phyloP scores from a whole-genome alignment of 2,113 vertebrate species.

The Ochotona curzoniae region DNA sequence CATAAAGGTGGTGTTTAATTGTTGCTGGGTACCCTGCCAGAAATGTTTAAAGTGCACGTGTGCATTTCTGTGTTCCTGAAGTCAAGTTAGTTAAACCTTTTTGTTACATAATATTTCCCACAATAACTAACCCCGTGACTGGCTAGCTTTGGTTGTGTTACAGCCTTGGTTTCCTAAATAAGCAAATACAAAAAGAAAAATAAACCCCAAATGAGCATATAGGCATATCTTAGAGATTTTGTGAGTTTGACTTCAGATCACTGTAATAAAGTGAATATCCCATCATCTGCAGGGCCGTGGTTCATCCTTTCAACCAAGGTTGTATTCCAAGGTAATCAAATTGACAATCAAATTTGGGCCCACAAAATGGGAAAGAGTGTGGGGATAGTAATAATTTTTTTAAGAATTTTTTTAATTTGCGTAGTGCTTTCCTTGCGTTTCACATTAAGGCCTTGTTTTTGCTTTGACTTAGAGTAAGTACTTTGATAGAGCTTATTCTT shows the following conservation, averaged over 20 bases:
- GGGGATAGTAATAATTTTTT: constrained; percentile 62
- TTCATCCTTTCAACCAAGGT: constrained; percentile 88
- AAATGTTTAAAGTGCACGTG: no score
- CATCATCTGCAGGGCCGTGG: constrained; percentile 89
- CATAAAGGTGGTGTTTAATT: no score
- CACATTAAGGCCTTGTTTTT: constrained; percentile 78
- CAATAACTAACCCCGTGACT: not conserved
- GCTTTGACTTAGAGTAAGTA: constrained; percentile 78
- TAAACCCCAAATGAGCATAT: no score
- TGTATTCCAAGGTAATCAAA: constrained; percentile 81
- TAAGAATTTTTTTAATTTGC: constrained; percentile 77
- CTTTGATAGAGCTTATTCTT: constrained; percentile 71
- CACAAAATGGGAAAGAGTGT: constrained; percentile 64
- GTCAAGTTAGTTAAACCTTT: not conserved
- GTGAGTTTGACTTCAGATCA: no score
- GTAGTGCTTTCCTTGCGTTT: constrained; percentile 58
- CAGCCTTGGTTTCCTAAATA: constrained; percentile 1
- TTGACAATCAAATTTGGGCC: constrained; percentile 76
- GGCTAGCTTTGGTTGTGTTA: not conserved
- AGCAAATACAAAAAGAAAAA: not conserved
- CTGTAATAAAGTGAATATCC: not conserved
- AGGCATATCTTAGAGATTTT: no score
- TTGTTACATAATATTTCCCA: not conserved
- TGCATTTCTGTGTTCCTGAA: not conserved
- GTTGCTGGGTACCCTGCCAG: no score